Percentiles rank a stretch among this genome's conserved stretches.
Conservation (phyloP, 2,888 invertebrate genomes). For the Diabrotica balteata region DNA sequence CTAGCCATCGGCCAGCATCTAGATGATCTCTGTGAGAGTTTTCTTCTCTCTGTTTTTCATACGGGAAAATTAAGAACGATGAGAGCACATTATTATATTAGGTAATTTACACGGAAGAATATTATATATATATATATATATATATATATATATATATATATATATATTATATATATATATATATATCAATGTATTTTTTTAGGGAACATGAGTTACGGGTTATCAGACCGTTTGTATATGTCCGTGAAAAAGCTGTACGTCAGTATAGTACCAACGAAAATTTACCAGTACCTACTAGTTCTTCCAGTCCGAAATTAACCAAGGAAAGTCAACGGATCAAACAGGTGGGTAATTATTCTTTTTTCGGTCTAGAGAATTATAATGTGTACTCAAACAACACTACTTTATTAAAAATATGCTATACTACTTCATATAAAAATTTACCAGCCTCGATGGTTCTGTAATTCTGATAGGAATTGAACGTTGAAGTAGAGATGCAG, state of each 20-base stretch:
- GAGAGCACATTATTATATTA: conserved; percentile 81
- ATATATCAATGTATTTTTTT: conserved; percentile 43
- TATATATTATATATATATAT: no score
- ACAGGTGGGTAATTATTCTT: conserved; percentile 55
- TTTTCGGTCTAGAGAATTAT: no score
- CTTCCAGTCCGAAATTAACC: conserved; percentile 51
- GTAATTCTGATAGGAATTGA: no score
- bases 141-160: no score
- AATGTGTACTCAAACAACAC: no score
- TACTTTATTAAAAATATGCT: no score
- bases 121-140: no score
- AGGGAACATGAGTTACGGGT: conserved; percentile 83
- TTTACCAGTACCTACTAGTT: conserved; percentile 66
- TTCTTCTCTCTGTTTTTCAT: conserved; percentile 82
- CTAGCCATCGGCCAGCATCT: conserved; percentile 87
- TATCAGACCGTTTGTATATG: conserved; percentile 86
- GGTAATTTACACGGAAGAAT: conserved; percentile 57
- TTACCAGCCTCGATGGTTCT: no score
- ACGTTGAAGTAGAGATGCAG: no score
- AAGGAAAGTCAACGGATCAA: conserved; percentile 66
- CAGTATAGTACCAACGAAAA: conserved; percentile 77
- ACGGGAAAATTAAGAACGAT: conserved; percentile 80
- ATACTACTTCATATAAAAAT: no score
- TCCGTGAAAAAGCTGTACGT: conserved; percentile 76
- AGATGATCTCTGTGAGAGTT: conserved; percentile 83